A percentile compares a stretch with the other conserved stretches of the same genome.
Evolutionary conservation across 2,888 invertebrate species (phyloP).

Genomic region (Onchidella celtica): DNA sequence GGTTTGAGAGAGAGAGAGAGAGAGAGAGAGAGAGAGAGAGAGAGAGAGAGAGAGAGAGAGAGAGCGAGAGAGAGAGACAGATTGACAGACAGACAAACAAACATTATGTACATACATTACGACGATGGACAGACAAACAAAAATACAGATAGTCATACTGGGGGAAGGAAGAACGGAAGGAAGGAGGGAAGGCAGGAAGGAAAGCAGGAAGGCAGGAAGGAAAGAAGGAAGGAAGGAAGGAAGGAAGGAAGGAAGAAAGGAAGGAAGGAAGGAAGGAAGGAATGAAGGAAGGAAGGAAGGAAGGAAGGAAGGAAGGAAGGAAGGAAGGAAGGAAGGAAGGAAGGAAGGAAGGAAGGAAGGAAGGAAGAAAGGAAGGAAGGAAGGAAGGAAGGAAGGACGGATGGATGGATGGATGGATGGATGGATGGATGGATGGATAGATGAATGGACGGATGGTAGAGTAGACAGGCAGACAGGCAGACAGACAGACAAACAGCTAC

Average conservation of each 20-base stretch:
- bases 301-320: conserved; percentile 20
- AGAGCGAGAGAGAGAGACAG: no score
- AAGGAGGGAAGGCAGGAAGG: neutral
- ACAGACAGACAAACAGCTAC: no score
- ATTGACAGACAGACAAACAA: no score
- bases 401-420: no score
- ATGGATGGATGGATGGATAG: no score
- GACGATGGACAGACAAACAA: no score
- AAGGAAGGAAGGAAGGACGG: conserved; percentile 4
- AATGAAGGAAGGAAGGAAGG: conserved; percentile 15
- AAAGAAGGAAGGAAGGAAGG: neutral
- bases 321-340: conserved; percentile 23
- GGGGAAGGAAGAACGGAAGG: neutral
- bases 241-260: conserved; percentile 13
- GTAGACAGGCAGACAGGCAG: no score
- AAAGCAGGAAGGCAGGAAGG: neutral
- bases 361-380: conserved; percentile 18
- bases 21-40: no score
- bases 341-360: conserved; percentile 17
- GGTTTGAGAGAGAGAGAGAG: no score
- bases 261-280: neutral
- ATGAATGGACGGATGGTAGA: neutral
- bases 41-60: no score
- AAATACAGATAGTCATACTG: no score
- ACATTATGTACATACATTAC: no score